These are phyloP conservation scores for Anthopleura xanthogrammica DNA, from an alignment of 92 coral and sea anemone genomes.

Conservation along the genomic window DNA sequence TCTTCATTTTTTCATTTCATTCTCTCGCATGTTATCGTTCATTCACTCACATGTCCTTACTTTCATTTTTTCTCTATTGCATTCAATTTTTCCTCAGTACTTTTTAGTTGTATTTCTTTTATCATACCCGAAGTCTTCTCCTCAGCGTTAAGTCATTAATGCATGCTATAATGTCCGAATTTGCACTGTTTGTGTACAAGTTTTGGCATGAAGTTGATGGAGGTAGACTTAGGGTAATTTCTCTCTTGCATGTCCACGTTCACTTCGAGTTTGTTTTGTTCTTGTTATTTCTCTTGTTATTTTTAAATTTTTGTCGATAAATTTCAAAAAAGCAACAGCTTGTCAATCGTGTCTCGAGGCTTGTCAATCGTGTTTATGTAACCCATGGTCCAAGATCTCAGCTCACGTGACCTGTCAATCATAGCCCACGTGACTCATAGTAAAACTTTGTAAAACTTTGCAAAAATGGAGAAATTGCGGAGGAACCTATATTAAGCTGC, in stretches of 20 bases:
- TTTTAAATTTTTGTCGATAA: not conserved
- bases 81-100: not conserved
- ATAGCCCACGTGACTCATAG: not conserved
- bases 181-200: not conserved
- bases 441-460: not conserved
- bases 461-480: too few species aligned
- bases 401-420: not conserved
- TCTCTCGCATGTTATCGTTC: slow-evolving; percentile 16
- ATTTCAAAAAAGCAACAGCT: not conserved
- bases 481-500: too few species aligned
- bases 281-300: not conserved
- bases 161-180: not conserved
- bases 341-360: not conserved
- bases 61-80: slow-evolving; percentile 17
- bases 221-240: not conserved
- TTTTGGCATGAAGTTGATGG: not conserved
- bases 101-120: not conserved
- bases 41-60: slow-evolving; percentile 5
- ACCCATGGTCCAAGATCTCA: not conserved
- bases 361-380: not conserved
- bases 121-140: not conserved
- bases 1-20: slow-evolving; percentile 26
- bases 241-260: not conserved
- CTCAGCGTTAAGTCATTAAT: not conserved
- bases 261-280: not conserved